A percentile compares a stretch with the other conserved stretches of the same genome.
phyloP scores from a whole-genome alignment of 1,140 invertebrate genomes.

The Choristoneura fumiferana region DNA sequence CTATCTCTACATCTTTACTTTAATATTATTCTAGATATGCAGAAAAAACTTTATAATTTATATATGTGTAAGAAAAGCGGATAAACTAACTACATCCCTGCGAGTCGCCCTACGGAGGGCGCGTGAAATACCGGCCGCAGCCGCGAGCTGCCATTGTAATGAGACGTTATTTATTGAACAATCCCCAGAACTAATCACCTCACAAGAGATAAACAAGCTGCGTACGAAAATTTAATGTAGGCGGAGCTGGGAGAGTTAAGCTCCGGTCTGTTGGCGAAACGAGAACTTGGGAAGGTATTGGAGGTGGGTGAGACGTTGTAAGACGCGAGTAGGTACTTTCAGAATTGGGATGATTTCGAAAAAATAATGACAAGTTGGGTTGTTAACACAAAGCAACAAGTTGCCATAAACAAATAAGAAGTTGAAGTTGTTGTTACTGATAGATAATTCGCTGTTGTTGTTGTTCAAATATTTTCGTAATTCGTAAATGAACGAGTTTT shows the following conservation, averaged over 20 bases:
- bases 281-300: not conserved
- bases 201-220: conserved; percentile 13
- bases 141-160: conserved; percentile 47
- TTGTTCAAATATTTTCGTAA: too few relatives aligned
- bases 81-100: conserved; percentile 33
- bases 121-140: conserved; percentile 50
- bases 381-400: too few relatives aligned
- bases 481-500: too few relatives aligned
- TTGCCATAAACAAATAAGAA: too few relatives aligned
- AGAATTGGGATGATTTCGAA: too few relatives aligned
- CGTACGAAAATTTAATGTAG: conserved; percentile 17
- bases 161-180: conserved; percentile 65
- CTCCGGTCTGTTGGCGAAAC: not conserved
- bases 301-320: not conserved
- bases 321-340: not conserved
- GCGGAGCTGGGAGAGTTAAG: conserved; percentile 15
- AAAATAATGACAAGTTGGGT: too few relatives aligned
- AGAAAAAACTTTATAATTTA: too few relatives aligned
- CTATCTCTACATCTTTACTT: too few relatives aligned
- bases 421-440: too few relatives aligned
- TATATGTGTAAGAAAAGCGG: too few relatives aligned
- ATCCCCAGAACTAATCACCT: conserved; percentile 43
- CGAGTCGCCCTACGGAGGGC: conserved; percentile 30
- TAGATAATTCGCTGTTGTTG: too few relatives aligned
- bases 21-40: too few relatives aligned